A percentile compares a stretch with the other conserved stretches of the same genome.
phyloP scores from a whole-genome alignment of 2,888 invertebrate genomes.

The Aspidiotus rigidus region DNA sequence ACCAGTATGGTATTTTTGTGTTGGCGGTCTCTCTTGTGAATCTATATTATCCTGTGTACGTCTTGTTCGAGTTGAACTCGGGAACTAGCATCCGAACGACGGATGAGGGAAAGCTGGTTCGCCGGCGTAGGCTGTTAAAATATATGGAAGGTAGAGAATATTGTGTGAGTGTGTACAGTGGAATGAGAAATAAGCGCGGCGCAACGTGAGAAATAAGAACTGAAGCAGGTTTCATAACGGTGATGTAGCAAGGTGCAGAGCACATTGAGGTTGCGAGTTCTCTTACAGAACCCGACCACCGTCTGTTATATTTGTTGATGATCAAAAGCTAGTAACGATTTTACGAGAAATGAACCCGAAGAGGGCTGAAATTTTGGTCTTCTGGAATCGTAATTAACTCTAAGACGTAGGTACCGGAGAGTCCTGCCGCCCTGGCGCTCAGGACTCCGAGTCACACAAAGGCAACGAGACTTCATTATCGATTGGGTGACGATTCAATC shows the following conservation, averaged over 20 bases:
- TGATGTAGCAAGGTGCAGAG: slow-evolving; percentile 28
- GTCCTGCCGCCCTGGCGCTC: too few species aligned
- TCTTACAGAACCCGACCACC: neutral
- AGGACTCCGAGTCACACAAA: too few species aligned
- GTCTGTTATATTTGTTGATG: too few species aligned
- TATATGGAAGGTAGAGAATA: neutral
- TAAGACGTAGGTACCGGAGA: too few species aligned
- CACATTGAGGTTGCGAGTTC: slow-evolving; percentile 12
- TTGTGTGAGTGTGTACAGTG: neutral
- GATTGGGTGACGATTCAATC: too few species aligned
- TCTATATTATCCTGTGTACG: neutral
- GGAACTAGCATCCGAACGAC: neutral
- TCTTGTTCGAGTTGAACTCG: slow-evolving; percentile 1
- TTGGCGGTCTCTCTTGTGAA: neutral
- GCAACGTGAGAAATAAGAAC: neutral
- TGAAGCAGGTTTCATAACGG: slow-evolving; percentile 28
- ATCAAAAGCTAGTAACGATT: too few species aligned
- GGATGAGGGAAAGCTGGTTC: slow-evolving; percentile 23
- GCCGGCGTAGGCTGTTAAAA: slow-evolving; percentile 20
- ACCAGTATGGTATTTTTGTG: slow-evolving; percentile 3
- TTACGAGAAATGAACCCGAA: too few species aligned
- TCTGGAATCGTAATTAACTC: too few species aligned
- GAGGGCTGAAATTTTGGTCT: too few species aligned
- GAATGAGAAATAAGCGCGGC: slow-evolving; percentile 11
- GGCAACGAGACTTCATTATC: too few species aligned